Evolutionary conservation across 2,113 vertebrate genomes (phyloP).

Genomic region (Oriolus oriolus): DNA sequence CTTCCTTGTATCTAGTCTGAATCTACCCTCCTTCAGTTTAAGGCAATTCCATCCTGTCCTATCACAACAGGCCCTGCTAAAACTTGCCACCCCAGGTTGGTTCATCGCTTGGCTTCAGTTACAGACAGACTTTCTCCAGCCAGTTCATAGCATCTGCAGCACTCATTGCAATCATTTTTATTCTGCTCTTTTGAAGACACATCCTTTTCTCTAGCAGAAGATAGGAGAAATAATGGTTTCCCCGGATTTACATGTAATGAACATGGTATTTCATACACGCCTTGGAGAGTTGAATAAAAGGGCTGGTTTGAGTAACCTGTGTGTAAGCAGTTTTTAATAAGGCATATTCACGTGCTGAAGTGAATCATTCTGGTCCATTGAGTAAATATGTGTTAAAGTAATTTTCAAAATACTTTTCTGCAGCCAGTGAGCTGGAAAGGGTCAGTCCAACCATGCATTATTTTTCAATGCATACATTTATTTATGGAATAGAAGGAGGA

Average conservation of each 20-base stretch:
- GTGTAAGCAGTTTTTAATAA: constrained; percentile 62
- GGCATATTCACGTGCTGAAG: constrained; percentile 23
- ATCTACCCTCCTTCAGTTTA: neutral
- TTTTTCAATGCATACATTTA: constrained; percentile 60
- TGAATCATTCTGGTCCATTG: constrained; percentile 64
- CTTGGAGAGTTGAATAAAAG: neutral
- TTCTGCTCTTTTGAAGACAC: neutral
- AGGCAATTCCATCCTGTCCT: neutral
- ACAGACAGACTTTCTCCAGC: neutral
- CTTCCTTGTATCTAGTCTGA: neutral
- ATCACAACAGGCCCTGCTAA: neutral
- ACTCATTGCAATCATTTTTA: neutral
- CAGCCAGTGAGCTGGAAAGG: constrained; percentile 63
- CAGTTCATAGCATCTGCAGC: neutral
- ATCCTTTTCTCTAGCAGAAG: neutral
- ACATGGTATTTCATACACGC: constrained; percentile 25
- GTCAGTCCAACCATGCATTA: constrained; percentile 50
- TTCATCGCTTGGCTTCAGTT: neutral
- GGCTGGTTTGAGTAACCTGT: constrained; percentile 27
- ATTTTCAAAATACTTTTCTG: constrained; percentile 66
- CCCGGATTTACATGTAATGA: constrained; percentile 24
- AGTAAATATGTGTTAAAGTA: constrained; percentile 69
- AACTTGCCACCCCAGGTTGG: neutral
- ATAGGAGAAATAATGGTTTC: constrained; percentile 13
- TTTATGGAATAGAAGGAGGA: constrained; percentile 52